phyloP scores from a whole-genome alignment of 1,140 invertebrate genomes.

The Schmidtea mediterranea region DNA sequence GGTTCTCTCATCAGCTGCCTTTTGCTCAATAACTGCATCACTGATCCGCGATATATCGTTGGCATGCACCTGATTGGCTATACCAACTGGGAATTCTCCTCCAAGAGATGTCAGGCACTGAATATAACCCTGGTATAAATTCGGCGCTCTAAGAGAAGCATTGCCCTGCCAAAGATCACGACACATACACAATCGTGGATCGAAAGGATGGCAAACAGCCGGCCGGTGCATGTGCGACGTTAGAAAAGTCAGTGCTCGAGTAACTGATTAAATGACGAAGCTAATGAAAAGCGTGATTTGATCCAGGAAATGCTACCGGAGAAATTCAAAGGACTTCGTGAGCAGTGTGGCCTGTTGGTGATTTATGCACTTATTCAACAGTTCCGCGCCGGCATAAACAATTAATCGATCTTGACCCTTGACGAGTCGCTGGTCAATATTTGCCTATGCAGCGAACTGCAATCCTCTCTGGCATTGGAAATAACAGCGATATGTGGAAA shows the following conservation, averaged over 20 bases:
- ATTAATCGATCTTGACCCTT: conserved; percentile 7
- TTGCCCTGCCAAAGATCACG: conserved; percentile 29
- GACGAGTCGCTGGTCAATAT: not conserved
- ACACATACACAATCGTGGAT: conserved; percentile 13
- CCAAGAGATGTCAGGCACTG: conserved; percentile 41
- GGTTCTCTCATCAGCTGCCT: conserved; percentile 49
- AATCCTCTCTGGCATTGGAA: conserved; percentile 53
- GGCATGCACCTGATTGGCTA: conserved; percentile 61
- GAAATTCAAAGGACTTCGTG: conserved; percentile 35
- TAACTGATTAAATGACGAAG: conserved; percentile 61
- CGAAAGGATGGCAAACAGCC: conserved; percentile 32
- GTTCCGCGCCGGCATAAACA: not conserved
- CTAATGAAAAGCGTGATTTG: conserved; percentile 31
- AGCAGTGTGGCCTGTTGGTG: not conserved
- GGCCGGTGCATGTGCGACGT: conserved; percentile 75
- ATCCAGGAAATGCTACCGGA: conserved; percentile 12
- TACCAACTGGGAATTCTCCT: conserved; percentile 61
- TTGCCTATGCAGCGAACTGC: not conserved
- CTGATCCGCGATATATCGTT: conserved; percentile 67
- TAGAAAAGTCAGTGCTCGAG: conserved; percentile 65
- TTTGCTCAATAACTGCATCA: conserved; percentile 38
- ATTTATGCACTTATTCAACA: not conserved
- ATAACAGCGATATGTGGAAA: conserved; percentile 77
- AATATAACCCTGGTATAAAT: conserved; percentile 64
- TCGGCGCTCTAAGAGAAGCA: conserved; percentile 47